Percentiles rank a stretch among this genome's conserved stretches.
Evolutionary conservation across 2,888 invertebrate species (phyloP).

Genomic region (Nymphalis polychloros): DNA sequence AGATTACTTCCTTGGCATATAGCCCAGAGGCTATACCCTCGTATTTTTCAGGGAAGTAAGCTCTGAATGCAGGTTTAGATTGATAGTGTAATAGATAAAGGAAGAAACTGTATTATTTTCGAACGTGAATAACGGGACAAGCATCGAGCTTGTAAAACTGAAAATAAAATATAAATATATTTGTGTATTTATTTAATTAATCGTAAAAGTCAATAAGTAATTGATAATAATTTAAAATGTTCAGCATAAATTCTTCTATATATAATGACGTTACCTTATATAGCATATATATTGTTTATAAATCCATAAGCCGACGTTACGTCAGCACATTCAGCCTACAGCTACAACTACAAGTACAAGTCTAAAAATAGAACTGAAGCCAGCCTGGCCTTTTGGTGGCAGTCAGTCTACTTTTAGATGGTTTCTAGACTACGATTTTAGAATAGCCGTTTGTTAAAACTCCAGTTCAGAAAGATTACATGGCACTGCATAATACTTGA

Average conservation of each 20-base stretch:
- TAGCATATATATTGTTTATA: neutral
- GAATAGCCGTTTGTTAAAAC: neutral
- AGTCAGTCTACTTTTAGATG: constrained; percentile 25
- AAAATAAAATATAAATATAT: no score
- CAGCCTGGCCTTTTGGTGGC: constrained; percentile 23
- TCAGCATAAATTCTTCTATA: neutral
- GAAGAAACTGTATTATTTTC: neutral
- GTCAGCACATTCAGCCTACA: constrained; percentile 27
- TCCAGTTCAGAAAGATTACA: neutral
- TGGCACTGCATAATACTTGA: neutral
- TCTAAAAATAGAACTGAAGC: constrained; percentile 35
- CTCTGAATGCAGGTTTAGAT: constrained; percentile 18
- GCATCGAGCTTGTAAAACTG: no score
- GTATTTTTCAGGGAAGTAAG: constrained; percentile 30
- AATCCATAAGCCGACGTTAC: constrained; percentile 10
- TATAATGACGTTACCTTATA: neutral
- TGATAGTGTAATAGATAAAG: constrained; percentile 17
- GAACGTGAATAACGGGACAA: neutral
- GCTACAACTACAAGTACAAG: constrained; percentile 22
- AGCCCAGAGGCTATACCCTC: constrained; percentile 31
- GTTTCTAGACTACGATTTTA: constrained; percentile 12
- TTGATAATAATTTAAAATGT: no score
- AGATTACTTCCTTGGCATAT: constrained; percentile 35
- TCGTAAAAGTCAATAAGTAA: no score
- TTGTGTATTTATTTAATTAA: no score